Conservation (phyloP, 2,888 invertebrate species). For the Drosophila bunnanda region DNA sequence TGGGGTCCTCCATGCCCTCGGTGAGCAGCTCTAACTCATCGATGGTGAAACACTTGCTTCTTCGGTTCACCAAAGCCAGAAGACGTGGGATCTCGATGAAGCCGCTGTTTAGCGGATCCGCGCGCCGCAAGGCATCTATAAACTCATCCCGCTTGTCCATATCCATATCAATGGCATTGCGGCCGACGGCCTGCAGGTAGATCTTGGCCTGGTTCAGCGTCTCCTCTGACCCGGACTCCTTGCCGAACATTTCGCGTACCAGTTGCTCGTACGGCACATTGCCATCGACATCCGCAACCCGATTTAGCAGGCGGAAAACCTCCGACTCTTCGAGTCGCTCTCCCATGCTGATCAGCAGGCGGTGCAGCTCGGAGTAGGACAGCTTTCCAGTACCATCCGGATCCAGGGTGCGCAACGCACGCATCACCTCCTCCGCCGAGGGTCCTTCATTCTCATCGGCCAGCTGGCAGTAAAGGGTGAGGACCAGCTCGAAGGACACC, state of each 20-base stretch:
- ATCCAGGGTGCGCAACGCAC: slow-evolving; percentile 8
- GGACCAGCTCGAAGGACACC: slow-evolving; percentile 26
- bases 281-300: slow-evolving; percentile 13
- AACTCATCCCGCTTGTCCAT: slow-evolving; percentile 37
- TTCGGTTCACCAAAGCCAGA: slow-evolving; percentile 19
- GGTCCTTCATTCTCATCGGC: not conserved
- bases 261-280: slow-evolving; percentile 31
- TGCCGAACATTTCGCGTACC: slow-evolving; percentile 4
- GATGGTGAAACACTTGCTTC: slow-evolving; percentile 11
- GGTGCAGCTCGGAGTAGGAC: slow-evolving; percentile 20
- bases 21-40: slow-evolving; percentile 25
- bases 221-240: not conserved
- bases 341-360: slow-evolving; percentile 28
- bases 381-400: not conserved
- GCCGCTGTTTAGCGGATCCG: slow-evolving; percentile 17
- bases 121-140: slow-evolving; percentile 32
- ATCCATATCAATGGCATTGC: slow-evolving; percentile 42
- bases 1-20: slow-evolving; percentile 19
- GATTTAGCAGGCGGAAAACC: slow-evolving; percentile 16
- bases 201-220: slow-evolving; percentile 9
- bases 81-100: slow-evolving; percentile 10
- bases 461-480: slow-evolving; percentile 27
- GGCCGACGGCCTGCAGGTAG: slow-evolving; percentile 34
- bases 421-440: slow-evolving; percentile 5
- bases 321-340: slow-evolving; percentile 28